Evolutionary conservation across 1,140 invertebrate species (phyloP), one percentile per base, ranked within the genome.

Genomic region (Papilio aristodemus): DNA sequence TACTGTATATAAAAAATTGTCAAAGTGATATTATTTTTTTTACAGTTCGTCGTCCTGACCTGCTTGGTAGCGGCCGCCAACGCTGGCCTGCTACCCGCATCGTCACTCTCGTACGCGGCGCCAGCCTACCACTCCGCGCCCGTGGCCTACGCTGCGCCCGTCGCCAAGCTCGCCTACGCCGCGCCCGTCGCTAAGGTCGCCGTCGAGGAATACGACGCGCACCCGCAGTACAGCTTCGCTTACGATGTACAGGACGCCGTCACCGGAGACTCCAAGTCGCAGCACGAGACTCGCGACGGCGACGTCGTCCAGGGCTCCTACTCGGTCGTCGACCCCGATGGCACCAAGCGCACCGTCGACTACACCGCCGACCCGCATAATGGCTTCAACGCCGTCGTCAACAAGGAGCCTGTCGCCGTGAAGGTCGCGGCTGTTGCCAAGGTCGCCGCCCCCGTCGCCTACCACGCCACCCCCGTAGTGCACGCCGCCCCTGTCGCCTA

Each of bases 241-340:
- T 95, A 94, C 78, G 92, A 93, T 36, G 93, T 95, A 0, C 92
- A 94, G 39, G 94, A 95, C 70, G 83, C 86, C 10, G 81, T 93
- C 58, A 95, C 93, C 22, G 94, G 95, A 4, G 94, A 95, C 82
- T 86, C 92, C 1, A 95, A 95, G 81, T 90, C 90, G 71, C 93
- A 94, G 74, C 90, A 94, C 41, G 94, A 95, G 80, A 92, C 84
- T n/a, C 89, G 93, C 38, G 89, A 94, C 70, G 93, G 93, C 11
- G 93, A 93, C 66, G 79, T 93, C 0, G 93, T 94, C 8, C 92
- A 94, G 76, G 94, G 94, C 67, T 92, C 92, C 43, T 94, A 94
- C 83, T 93, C 93, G 11, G 81, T 95, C 1, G 90, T 94, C 14
- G 94, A 95, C 83, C 93, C 94, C 4, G 94, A 95, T 77, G 94